Evolutionary conservation across 2,113 vertebrate genomes (phyloP).

Genomic region (Progne subis): DNA sequence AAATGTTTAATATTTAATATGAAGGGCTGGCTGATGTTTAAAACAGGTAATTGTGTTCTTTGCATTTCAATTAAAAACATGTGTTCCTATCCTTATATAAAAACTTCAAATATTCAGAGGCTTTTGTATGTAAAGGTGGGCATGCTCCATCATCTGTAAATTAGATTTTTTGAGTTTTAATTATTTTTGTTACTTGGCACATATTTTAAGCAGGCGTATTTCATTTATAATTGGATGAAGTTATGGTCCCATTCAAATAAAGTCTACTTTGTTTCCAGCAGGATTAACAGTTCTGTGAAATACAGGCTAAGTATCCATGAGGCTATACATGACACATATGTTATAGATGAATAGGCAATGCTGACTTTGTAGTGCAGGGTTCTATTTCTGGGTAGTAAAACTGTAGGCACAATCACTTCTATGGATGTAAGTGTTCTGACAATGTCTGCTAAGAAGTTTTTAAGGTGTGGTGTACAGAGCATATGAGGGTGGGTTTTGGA

Average conservation of each 20-base stretch:
- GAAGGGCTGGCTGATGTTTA: background rate
- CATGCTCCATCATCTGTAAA: background rate
- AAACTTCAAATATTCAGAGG: background rate
- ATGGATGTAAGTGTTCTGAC: background rate
- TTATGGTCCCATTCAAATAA: background rate
- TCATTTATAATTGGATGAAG: background rate
- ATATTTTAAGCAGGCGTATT: background rate
- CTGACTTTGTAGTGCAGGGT: background rate
- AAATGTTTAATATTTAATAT: slow-evolving; percentile 17
- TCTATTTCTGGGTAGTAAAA: background rate
- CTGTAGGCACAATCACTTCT: background rate
- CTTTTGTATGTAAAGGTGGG: background rate
- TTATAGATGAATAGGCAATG: background rate
- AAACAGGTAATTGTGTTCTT: slow-evolving; percentile 17
- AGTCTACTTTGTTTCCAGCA: background rate
- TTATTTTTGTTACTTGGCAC: background rate
- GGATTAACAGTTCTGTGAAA: background rate
- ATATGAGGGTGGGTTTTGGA: background rate
- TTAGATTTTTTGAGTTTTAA: background rate
- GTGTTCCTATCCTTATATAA: background rate
- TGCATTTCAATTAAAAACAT: slow-evolving; percentile 15
- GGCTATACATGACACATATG: background rate
- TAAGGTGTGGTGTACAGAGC: background rate
- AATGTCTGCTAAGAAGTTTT: background rate
- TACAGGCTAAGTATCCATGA: background rate